Conservation (phyloP, 2,888 invertebrate species). For the Ophion ellenae region DNA sequence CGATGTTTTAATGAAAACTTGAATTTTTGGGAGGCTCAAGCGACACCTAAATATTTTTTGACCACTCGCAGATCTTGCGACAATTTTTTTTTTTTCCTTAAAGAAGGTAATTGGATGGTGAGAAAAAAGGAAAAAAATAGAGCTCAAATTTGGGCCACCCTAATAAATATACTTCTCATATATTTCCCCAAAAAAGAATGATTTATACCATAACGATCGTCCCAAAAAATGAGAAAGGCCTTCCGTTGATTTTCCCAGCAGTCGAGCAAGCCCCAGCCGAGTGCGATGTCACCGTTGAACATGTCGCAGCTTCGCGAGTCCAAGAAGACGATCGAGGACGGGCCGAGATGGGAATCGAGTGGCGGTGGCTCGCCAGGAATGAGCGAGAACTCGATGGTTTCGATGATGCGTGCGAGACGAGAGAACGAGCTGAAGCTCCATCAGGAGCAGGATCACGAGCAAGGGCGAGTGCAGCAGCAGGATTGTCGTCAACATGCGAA, state of each 20-base stretch:
- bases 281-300: constrained; percentile 64
- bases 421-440: constrained; percentile 65
- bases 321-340: constrained; percentile 68
- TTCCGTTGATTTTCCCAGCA: constrained; percentile 47
- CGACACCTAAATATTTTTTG: no score
- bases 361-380: constrained; percentile 74
- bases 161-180: no score
- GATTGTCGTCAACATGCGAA: constrained; percentile 62
- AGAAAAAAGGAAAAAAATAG: no score
- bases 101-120: no score
- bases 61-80: no score
- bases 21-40: no score
- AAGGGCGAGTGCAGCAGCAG: constrained; percentile 51
- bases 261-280: constrained; percentile 65
- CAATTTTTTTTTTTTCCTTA: no score
- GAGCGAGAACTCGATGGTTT: constrained; percentile 58
- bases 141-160: neutral
- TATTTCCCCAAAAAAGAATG: neutral
- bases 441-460: constrained; percentile 67
- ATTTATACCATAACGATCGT: neutral
- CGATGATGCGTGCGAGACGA: constrained; percentile 47
- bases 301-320: constrained; percentile 70
- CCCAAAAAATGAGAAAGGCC: neutral
- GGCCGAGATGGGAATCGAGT: constrained; percentile 80
- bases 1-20: no score